phyloP scores from a whole-genome alignment of 2,113 vertebrate species.

The Nothocercus julius region DNA sequence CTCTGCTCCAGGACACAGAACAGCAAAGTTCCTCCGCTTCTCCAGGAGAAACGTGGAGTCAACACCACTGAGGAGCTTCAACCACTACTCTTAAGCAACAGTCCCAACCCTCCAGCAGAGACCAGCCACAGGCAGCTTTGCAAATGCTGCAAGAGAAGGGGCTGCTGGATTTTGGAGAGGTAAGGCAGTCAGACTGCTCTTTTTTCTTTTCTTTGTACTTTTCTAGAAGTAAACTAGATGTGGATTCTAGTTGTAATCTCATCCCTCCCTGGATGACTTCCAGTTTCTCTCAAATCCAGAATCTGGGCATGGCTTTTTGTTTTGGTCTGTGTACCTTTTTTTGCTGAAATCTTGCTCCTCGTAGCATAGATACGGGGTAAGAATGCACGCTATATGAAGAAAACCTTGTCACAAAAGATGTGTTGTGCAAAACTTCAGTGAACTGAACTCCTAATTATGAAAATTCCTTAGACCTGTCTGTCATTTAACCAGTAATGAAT shows the following conservation, averaged over 20 bases:
- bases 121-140: background rate
- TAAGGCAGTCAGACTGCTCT: background rate
- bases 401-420: background rate
- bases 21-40: background rate
- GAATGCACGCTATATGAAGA: background rate
- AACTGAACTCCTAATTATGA: background rate
- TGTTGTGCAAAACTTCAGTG: background rate
- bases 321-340: background rate
- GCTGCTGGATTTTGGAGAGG: background rate
- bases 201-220: background rate
- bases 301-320: background rate
- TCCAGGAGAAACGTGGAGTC: background rate
- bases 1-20: background rate
- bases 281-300: background rate
- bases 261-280: background rate
- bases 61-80: background rate
- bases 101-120: background rate
- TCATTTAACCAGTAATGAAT: background rate
- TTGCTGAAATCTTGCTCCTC: background rate
- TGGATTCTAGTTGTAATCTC: background rate
- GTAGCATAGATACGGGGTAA: background rate
- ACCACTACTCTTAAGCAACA: background rate
- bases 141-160: background rate
- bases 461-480: background rate
- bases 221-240: background rate